Percentiles rank a stretch among this genome's conserved stretches.
Conservation (phyloP, 2,797 vertebrate genomes). For the Myotis pilosus region DNA sequence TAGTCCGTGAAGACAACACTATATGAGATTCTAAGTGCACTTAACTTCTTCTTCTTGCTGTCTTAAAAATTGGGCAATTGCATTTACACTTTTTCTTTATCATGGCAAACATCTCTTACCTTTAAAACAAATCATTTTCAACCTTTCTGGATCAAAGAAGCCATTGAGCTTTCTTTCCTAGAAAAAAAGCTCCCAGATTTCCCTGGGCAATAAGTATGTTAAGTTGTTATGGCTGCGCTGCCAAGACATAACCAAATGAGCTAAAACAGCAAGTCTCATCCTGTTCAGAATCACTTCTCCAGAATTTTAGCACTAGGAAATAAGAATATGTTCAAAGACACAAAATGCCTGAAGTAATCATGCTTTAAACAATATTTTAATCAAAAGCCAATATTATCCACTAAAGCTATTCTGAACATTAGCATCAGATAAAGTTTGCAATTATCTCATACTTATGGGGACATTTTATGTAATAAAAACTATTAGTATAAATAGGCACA, state of each 20-base stretch:
- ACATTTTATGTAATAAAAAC: neutral
- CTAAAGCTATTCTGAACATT: constrained; percentile 10
- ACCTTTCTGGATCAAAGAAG: neutral
- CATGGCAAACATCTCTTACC: neutral
- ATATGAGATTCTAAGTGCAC: neutral
- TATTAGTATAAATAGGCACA: neutral
- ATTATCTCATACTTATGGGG: neutral
- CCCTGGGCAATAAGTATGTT: neutral
- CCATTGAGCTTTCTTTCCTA: constrained; percentile 9
- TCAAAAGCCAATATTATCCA: neutral
- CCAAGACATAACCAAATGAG: constrained; percentile 38
- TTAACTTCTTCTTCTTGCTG: neutral
- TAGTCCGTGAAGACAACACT: neutral
- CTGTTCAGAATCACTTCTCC: constrained; percentile 33
- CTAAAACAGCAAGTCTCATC: neutral
- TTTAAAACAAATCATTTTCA: constrained; percentile 41
- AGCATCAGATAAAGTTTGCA: neutral
- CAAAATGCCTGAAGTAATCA: neutral
- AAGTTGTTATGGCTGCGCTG: neutral
- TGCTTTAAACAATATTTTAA: neutral
- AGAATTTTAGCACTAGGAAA: constrained; percentile 7
- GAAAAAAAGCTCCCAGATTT: constrained; percentile 22
- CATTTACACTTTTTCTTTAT: neutral
- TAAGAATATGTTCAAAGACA: constrained; percentile 27
- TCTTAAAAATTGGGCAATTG: neutral